Percentiles rank a stretch among this genome's conserved stretches.
Conservation (phyloP, 2,888 invertebrate genomes). For the Campoplex capitator region DNA sequence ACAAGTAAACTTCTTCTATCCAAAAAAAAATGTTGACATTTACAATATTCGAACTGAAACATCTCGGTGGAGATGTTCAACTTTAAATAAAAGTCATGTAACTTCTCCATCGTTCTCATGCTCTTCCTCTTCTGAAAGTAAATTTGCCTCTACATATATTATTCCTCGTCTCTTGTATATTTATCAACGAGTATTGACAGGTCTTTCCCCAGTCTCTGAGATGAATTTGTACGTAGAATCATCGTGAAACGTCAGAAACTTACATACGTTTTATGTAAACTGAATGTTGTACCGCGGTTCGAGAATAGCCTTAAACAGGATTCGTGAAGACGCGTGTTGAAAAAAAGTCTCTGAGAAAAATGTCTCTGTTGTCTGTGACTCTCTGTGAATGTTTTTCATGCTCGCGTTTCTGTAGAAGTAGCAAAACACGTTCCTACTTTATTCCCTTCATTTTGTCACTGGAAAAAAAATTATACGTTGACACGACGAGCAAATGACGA, state of each 20-base stretch:
- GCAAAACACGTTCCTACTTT: conserved; percentile 57
- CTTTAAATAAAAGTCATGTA: neutral
- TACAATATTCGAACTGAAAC: neutral
- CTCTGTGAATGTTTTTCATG: conserved; percentile 16
- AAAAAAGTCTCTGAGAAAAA: conserved; percentile 61
- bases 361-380: conserved; percentile 49
- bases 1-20: neutral
- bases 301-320: neutral
- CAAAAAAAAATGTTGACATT: too few species aligned
- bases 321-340: neutral
- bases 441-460: conserved; percentile 41
- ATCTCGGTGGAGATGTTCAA: neutral
- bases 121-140: neutral
- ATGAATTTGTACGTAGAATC: conserved; percentile 4
- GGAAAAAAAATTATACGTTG: neutral
- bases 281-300: neutral
- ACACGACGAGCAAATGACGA: neutral
- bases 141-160: conserved; percentile 28
- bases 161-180: conserved; percentile 16
- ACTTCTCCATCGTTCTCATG: neutral
- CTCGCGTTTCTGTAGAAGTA: neutral
- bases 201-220: conserved; percentile 19
- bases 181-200: conserved; percentile 43
- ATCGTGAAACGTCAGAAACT: conserved; percentile 42
- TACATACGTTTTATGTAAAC: conserved; percentile 19